Conservation (phyloP, 2,113 vertebrate genomes). For the Labeo catla region DNA sequence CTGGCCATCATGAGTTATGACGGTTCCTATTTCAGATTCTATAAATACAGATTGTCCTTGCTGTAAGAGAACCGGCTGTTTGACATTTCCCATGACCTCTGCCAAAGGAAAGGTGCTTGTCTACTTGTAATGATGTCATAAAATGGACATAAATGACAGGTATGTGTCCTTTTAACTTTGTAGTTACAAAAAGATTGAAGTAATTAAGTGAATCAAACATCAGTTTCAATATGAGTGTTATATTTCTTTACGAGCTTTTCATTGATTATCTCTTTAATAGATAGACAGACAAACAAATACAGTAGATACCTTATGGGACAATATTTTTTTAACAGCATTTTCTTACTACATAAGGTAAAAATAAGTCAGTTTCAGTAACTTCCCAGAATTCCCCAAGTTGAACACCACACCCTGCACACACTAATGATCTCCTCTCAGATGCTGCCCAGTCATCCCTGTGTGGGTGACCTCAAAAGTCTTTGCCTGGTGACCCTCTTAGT, state of each 20-base stretch:
- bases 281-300: background rate
- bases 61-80: conserved; percentile 22
- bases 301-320: background rate
- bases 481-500: conserved; percentile 24
- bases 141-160: background rate
- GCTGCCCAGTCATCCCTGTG: conserved; percentile 36
- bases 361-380: conserved; percentile 8
- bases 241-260: background rate
- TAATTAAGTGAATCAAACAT: background rate
- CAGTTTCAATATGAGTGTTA: background rate
- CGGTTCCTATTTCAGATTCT: conserved; percentile 31
- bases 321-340: background rate
- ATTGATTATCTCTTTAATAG: background rate
- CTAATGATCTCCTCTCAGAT: conserved; percentile 19
- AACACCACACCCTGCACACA: conserved; percentile 35
- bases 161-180: background rate
- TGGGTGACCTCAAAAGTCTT: conserved; percentile 33
- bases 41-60: conserved; percentile 43
- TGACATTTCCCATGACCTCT: conserved; percentile 35
- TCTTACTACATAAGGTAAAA: background rate
- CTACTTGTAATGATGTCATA: background rate
- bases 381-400: conserved; percentile 4
- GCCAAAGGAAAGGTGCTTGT: conserved; percentile 10
- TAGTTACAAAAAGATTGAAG: background rate
- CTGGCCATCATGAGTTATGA: conserved; percentile 24